phyloP scores from a whole-genome alignment of 2,888 invertebrate genomes.

The Ochlodes sylvanus region DNA sequence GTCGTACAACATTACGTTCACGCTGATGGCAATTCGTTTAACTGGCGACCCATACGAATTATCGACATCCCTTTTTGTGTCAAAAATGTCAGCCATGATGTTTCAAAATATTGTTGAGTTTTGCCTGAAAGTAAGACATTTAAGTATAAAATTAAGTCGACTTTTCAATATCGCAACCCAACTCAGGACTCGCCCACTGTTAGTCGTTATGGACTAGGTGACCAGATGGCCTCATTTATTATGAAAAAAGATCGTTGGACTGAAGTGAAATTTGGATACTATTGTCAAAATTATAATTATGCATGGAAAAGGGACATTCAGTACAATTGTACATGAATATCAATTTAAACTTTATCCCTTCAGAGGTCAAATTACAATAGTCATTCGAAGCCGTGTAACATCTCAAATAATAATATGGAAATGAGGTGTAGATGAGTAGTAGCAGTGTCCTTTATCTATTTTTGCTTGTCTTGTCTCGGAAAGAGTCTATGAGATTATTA shows the following conservation, averaged over 20 bases:
- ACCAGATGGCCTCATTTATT: no score
- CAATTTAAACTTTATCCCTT: constrained; percentile 26
- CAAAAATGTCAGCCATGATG: background rate
- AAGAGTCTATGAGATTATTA: no score
- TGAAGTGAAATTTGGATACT: no score
- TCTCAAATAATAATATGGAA: constrained; percentile 34
- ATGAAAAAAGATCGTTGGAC: no score
- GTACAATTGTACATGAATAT: constrained; percentile 21
- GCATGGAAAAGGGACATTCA: background rate
- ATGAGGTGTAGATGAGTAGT: constrained; percentile 24
- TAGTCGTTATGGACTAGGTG: no score
- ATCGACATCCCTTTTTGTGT: background rate
- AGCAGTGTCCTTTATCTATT: constrained; percentile 15
- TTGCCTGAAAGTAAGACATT: no score
- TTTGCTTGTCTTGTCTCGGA: constrained; percentile 8
- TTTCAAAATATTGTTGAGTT: background rate
- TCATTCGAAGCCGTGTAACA: constrained; percentile 16
- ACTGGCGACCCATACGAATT: background rate
- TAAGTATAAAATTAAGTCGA: no score
- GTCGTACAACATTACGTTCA: background rate
- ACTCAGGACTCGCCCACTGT: no score
- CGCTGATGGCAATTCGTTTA: background rate
- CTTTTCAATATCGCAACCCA: no score
- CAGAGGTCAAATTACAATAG: constrained; percentile 28
- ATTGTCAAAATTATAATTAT: background rate